Conservation (phyloP, 2,113 vertebrate genomes). For the Strix aluco region DNA sequence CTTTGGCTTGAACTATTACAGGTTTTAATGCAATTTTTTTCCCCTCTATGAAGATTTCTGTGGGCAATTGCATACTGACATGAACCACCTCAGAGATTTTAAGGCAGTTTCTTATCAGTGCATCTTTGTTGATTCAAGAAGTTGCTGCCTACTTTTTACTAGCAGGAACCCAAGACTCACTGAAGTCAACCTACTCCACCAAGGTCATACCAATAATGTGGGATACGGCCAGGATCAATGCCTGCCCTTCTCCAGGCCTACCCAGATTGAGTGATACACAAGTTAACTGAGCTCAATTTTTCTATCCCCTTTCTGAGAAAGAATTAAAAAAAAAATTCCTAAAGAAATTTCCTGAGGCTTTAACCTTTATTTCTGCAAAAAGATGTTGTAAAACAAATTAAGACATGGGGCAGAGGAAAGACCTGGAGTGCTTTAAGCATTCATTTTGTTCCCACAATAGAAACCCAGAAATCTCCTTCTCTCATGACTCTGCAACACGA, state of each 20-base stretch:
- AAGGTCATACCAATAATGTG: neutral
- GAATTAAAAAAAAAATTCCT: neutral
- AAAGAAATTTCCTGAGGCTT: slow-evolving; percentile 32
- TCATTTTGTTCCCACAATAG: neutral
- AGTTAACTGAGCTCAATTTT: neutral
- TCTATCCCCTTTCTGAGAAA: slow-evolving; percentile 13
- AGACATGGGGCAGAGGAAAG: neutral
- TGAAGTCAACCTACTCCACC: neutral
- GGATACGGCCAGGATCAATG: neutral
- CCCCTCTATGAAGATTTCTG: neutral
- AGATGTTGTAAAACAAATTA: neutral
- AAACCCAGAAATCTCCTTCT: neutral
- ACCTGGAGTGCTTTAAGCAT: neutral
- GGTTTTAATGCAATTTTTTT: neutral
- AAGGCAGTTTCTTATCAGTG: neutral
- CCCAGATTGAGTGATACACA: neutral
- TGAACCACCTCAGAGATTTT: neutral
- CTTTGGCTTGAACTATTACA: neutral
- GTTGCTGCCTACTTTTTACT: neutral
- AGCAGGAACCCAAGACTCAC: neutral
- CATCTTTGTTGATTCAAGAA: neutral
- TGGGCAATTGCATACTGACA: neutral
- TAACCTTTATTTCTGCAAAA: slow-evolving; percentile 30
- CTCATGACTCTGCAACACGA: neutral
- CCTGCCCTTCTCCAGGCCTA: neutral